Base-by-base conservation (phyloP, 2,797 vertebrate genomes). In the Pogoniulus pusillus region DNA sequence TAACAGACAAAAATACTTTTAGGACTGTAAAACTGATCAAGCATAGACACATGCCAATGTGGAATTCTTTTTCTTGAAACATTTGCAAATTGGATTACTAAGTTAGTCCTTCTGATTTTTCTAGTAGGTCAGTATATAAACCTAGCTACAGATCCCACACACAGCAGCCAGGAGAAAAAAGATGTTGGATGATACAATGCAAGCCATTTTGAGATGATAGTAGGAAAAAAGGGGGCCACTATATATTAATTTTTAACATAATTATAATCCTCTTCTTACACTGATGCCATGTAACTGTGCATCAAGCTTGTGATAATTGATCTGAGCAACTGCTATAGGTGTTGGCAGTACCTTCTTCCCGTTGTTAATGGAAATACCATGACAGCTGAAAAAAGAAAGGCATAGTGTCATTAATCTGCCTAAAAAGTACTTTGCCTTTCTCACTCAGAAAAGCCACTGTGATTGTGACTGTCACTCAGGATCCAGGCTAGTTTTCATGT, bases 341-440 rank as follows among this genome's bases (percentile, higher is more conserved):
- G 55, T 63, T 76, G 63, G 17, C 41, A 64, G 45, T 79, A 64
- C 30, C 30, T 65, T 64, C 64, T 22, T 68, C 35, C 26, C 10
- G 80, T 81, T 88, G 45, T 65, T 88, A 89, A 76, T 62, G 62
- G 70, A 75, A 64, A 68, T 62, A 62, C 92, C 93, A 55, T 70
- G 82, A 66, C 64, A 65, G 54, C 54, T 66, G n/a, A 49, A 53
- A 41, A 85, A 83, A 47, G 41, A 71, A 86, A 68, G 51, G 6
- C 18, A 12, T 22, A 18, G 16, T 74, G n/a, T 72, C 30, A 75
- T 65, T 79, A 75, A 92, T 73, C 57, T 88, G n/a, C 35, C 59
- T 80, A 24, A 72, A 88, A 64, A 49, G 29, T 15, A 12, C 10
- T 69, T 96, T 92, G 26, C 17, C 72, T 80, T 69, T 88, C 19